Base-by-base conservation (phyloP, 2,797 vertebrate species). In the Pteronotus mesoamericanus region DNA sequence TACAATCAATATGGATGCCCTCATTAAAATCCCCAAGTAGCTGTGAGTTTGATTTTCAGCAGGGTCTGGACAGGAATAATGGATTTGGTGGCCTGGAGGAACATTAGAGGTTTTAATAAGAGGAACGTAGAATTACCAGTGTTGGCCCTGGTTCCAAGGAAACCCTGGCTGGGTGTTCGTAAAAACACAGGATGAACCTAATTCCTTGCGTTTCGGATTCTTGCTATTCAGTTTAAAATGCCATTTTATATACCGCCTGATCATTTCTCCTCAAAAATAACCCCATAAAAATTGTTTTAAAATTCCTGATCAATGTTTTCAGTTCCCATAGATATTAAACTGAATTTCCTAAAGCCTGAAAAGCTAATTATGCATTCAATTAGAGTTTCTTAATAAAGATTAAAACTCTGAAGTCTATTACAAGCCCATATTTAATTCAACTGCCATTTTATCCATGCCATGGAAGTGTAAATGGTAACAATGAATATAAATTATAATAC, bases 401-500 rank as follows among this genome's bases (percentile, higher is more conserved):
- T 99, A 99, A 99, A 98, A 98, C 98, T 98, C 98, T 98, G 98
- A 99, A 99, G 98, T 99, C 98, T 99, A 99, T 99, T 98, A 98
- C 97, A 98, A 98, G 98, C 98, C 98, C 98, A 98, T 99, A 99
- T 99, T 99, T 98, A 99, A 99, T 98, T 99, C 98, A 98, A 99
- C 98, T 98, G 98, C 98, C 98, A 98, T 99, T 98, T 99, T 99
- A 99, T 99, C 98, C 98, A 98, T 97, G 98, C 98, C 98, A 98
- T 98, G 98, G 98, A 99, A 99, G 98, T 98, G 98, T 98, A 97
- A 99, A 98, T 98, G 98, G 98, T 98, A 99, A 98, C 98, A 98
- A 99, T 99, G 99, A 99, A 99, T 98, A 96, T 98, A 98, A 99
- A 99, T 99, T 98, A 98, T 99, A 99, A 99, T 98, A 98, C 99